These are phyloP conservation scores for Oxyura jamaicensis DNA, from an alignment of 2,113 vertebrate species.

Conservation along the genomic window DNA sequence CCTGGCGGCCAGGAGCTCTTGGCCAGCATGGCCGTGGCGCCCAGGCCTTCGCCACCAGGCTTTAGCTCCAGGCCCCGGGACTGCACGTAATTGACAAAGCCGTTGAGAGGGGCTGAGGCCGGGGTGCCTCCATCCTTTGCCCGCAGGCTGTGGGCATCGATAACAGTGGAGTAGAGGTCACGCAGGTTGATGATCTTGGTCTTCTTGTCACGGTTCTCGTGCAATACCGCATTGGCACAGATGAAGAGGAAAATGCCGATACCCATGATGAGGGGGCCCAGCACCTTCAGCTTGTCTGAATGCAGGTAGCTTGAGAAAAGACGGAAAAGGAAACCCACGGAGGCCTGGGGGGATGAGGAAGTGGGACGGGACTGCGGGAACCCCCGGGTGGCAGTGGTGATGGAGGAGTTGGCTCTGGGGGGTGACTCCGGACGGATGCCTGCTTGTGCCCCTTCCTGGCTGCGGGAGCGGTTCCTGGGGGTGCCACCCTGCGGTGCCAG, in stretches of 20 bases:
- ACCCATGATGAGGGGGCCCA: conserved; percentile 96
- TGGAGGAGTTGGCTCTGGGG: conserved; percentile 40
- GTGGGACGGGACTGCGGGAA: neutral
- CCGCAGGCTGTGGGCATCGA: conserved; percentile 92
- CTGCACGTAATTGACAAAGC: conserved; percentile 88
- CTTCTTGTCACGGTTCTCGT: conserved; percentile 94
- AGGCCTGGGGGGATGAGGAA: conserved; percentile 37
- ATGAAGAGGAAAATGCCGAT: conserved; percentile 98
- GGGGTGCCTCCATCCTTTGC: conserved; percentile 81
- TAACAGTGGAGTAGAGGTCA: conserved; percentile 98
- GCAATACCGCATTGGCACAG: conserved; percentile 93
- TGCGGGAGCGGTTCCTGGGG: conserved; percentile 37
- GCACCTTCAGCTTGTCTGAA: conserved; percentile 93
- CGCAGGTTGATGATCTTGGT: conserved; percentile 95
- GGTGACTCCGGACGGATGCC: neutral
- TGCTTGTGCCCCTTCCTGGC: neutral
- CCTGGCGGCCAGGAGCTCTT: conserved; percentile 87
- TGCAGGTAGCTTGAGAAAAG: conserved; percentile 89
- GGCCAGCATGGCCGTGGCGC: conserved; percentile 76
- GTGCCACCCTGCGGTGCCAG: neutral
- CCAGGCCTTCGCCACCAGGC: conserved; percentile 71
- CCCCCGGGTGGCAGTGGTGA: neutral
- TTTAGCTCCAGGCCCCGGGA: conserved; percentile 80
- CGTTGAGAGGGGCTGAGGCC: conserved; percentile 82
- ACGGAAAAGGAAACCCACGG: conserved; percentile 77